Percentiles rank a stretch among this genome's conserved stretches.
Evolutionary conservation across 2,888 invertebrate genomes (phyloP).

Genomic region (Spodoptera picta): DNA sequence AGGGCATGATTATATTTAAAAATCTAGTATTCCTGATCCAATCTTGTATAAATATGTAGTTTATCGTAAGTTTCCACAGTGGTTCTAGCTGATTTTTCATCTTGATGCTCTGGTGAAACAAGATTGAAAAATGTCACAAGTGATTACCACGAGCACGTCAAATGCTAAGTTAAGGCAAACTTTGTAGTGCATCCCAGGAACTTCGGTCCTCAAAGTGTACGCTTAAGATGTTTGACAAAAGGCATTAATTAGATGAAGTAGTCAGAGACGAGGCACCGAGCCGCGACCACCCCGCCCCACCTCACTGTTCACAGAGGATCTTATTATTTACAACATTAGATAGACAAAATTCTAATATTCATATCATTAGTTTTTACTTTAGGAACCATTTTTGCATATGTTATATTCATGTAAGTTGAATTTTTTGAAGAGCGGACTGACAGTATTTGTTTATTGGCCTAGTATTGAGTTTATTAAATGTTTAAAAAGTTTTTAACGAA

Average conservation of each 20-base stretch:
- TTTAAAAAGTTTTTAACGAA: constrained; percentile 61
- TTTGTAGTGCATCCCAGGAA: constrained; percentile 68
- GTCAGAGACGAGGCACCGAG: constrained; percentile 62
- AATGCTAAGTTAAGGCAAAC: constrained; percentile 70
- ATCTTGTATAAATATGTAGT: constrained; percentile 84
- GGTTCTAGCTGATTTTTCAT: constrained; percentile 79
- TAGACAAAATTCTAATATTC: constrained; percentile 87
- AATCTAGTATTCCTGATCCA: constrained; percentile 81
- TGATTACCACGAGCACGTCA: constrained; percentile 64
- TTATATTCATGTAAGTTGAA: constrained; percentile 72
- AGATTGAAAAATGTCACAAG: constrained; percentile 65
- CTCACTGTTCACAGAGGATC: constrained; percentile 63
- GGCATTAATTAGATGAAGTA: constrained; percentile 68
- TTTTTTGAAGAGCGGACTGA: constrained; percentile 74
- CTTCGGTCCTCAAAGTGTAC: constrained; percentile 71
- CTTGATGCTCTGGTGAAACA: constrained; percentile 70
- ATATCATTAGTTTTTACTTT: constrained; percentile 89
- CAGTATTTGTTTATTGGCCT: constrained; percentile 77
- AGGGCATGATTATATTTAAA: constrained; percentile 72
- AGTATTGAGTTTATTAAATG: constrained; percentile 76
- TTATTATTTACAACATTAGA: constrained; percentile 82
- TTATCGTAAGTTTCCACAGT: constrained; percentile 78
- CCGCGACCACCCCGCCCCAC: constrained; percentile 64
- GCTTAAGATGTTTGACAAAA: constrained; percentile 69
- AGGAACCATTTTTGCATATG: constrained; percentile 79